phyloP scores from a whole-genome alignment of 2,113 vertebrate species.

The Oryzias curvinotus region DNA sequence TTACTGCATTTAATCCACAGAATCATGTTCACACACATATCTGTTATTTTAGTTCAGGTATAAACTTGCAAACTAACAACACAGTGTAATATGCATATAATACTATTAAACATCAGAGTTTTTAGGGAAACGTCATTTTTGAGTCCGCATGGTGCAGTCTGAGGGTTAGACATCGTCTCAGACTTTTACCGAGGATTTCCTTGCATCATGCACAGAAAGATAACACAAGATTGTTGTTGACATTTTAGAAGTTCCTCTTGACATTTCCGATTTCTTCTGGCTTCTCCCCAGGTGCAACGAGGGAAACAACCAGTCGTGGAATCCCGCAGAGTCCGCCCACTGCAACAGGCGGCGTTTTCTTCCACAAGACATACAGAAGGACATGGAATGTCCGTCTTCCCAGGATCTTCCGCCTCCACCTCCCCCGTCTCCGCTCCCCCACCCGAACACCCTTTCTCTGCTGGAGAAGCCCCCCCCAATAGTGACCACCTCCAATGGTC shows the following conservation, averaged over 20 bases:
- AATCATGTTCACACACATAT: too few species aligned
- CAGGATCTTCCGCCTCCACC: conserved; percentile 76
- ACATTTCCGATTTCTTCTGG: conserved; percentile 21
- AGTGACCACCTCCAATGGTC: conserved; percentile 86
- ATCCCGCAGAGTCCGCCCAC: conserved; percentile 76
- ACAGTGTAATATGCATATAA: too few species aligned
- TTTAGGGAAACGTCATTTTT: too few species aligned
- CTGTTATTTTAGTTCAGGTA: too few species aligned
- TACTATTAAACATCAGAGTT: too few species aligned
- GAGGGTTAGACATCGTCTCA: too few species aligned
- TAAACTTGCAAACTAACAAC: too few species aligned
- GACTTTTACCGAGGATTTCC: too few species aligned
- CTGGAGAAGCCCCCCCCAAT: conserved; percentile 78
- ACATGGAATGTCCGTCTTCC: conserved; percentile 73
- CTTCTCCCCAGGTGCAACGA: conserved; percentile 79
- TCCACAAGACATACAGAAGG: conserved; percentile 80
- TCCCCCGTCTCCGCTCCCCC: conserved; percentile 65
- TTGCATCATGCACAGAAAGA: neutral
- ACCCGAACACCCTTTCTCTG: conserved; percentile 66
- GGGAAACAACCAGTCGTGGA: conserved; percentile 89
- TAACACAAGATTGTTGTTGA: conserved; percentile 1
- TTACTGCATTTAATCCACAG: too few species aligned
- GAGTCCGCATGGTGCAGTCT: too few species aligned
- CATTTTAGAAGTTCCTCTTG: conserved; percentile 2
- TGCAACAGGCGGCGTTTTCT: conserved; percentile 79